phyloP scores from a whole-genome alignment of 2,113 vertebrate genomes.

The Microcebus lehilahytsara region DNA sequence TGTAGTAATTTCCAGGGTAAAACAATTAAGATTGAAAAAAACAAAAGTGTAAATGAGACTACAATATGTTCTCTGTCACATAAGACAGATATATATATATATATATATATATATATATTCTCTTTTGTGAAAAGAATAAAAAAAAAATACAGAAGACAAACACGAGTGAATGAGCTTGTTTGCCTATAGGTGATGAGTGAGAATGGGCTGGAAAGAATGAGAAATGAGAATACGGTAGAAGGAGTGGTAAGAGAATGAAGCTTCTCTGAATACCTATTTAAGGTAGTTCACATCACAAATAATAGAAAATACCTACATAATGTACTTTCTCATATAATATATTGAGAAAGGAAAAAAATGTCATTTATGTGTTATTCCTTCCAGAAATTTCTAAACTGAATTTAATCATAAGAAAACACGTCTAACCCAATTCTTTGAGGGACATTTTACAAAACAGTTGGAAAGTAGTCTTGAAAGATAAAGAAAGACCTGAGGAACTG shows the following conservation, averaged over 20 bases:
- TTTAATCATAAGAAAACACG: not conserved
- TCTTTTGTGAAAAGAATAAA: not conserved
- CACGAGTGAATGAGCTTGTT: not conserved
- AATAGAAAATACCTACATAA: not conserved
- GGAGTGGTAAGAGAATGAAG: fast-evolving
- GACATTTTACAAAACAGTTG: not conserved
- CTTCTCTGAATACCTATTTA: not conserved
- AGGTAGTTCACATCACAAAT: not conserved
- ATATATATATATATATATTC: not conserved
- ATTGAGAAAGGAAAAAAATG: not conserved
- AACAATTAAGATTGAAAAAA: not conserved
- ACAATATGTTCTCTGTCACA: not conserved
- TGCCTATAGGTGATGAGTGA: not conserved
- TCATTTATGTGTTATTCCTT: not conserved
- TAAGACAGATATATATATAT: not conserved
- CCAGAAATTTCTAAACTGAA: not conserved
- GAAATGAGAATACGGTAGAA: not conserved
- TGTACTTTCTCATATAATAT: not conserved
- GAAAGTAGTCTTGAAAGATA: not conserved
- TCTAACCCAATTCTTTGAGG: not conserved
- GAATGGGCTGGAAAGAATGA: not conserved
- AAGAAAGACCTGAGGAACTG: not conserved
- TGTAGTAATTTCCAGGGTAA: not conserved
- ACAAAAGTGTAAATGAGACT: not conserved
- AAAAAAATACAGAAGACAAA: not conserved